Base-by-base conservation (phyloP, 1,140 invertebrate genomes). In the Coenobita brevimanus region DNA sequence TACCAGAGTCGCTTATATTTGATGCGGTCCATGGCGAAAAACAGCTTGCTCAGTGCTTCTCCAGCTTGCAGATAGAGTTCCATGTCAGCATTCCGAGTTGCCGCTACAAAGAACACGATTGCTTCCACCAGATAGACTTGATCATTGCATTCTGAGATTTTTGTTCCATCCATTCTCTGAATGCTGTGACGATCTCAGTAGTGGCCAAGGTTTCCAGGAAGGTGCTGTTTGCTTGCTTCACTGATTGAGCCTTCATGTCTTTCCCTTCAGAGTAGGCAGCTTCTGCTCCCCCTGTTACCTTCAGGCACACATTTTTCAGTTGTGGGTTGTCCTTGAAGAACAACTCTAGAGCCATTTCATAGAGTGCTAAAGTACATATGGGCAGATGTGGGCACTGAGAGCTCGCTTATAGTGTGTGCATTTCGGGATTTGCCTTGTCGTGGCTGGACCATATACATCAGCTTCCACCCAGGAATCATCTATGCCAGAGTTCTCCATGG, bases 41-140 rank as follows among this genome's bases (percentile, higher is more conserved):
- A 89, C 15, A 33, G 3, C 88, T 86, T 86, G 54, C 67, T 85
- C 64, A 85, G 71, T 76, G 50, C 57, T 69, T 85, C 88, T 85
- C 62, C 82, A 46, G 67, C 57, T 85, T 89, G 50, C 13, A 85
- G 46, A 85, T 85, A 82, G 33, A 76, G 79, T 1, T 67, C 54
- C 30, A 83, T n/a, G 62, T 83, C 79, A 83, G 36, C 46, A 69
- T 83, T 84, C 41, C 80, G 27, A 24, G 38, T 62, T 82, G 76
- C 79, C 21, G 60, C 75, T 41, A 88, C 73, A 46, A 82, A 88
- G 36, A 88, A 67, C 54, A 88, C n/a, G 79, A 88, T 88, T 3
- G 64, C 67, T 88, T 84, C 79, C 43, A 88, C 62, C 41, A 10
- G 60, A 67, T 38, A 69, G 50, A 83, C 80, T 88, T 88, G 67